These are phyloP conservation scores for Lampris incognitus DNA, from an alignment of 2,113 vertebrate species.

Conservation along the genomic window DNA sequence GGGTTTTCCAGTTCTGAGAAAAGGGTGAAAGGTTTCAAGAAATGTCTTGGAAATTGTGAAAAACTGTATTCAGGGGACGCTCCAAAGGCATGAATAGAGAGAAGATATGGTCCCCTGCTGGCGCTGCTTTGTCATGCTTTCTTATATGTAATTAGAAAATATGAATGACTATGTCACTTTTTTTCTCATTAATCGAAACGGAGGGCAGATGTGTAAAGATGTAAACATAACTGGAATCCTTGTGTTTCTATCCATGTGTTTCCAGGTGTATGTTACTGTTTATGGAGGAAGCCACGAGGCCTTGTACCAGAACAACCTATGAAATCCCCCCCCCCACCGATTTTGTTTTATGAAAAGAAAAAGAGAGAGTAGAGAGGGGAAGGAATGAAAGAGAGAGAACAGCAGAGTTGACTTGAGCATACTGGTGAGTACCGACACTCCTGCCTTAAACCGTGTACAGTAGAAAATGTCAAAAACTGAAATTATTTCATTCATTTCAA, in stretches of 20 bases:
- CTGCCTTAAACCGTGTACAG: background rate
- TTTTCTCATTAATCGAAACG: too few relatives aligned
- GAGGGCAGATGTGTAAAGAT: background rate
- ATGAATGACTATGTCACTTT: too few relatives aligned
- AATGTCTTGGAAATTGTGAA: too few relatives aligned
- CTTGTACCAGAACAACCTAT: conserved; percentile 94
- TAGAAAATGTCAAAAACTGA: too few relatives aligned
- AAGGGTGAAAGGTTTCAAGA: too few relatives aligned
- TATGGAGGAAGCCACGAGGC: conserved; percentile 75
- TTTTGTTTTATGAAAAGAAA: conserved; percentile 65
- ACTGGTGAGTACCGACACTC: conserved; percentile 85
- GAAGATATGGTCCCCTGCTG: too few relatives aligned
- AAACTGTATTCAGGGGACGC: too few relatives aligned
- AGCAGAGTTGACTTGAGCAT: conserved; percentile 83
- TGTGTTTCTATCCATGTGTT: conserved; percentile 24
- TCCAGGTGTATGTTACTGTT: conserved; percentile 75
- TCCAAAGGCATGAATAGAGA: too few relatives aligned
- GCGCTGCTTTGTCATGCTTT: too few relatives aligned
- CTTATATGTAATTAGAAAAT: too few relatives aligned
- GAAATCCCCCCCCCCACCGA: conserved; percentile 78
- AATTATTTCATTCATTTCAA: too few relatives aligned
- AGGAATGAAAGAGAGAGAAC: conserved; percentile 56
- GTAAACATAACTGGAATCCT: background rate
- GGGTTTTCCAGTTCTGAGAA: too few relatives aligned
- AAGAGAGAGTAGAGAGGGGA: conserved; percentile 51